Conservation (phyloP, 2,888 invertebrate species). For the Hetaerina titia region DNA sequence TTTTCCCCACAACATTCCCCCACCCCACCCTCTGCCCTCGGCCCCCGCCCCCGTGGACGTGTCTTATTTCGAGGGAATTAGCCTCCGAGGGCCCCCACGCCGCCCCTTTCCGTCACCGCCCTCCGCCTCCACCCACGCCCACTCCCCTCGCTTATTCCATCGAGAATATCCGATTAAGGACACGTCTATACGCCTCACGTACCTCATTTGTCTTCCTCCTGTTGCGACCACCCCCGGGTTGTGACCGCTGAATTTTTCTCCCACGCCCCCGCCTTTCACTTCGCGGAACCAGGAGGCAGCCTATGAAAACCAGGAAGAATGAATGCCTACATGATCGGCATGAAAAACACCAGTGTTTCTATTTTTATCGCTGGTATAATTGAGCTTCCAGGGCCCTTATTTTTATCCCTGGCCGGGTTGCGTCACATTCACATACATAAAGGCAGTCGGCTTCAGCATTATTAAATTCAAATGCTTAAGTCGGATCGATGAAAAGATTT, state of each 20-base stretch:
- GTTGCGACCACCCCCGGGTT: constrained; percentile 41
- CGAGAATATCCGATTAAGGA: constrained; percentile 66
- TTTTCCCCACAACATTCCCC: not conserved
- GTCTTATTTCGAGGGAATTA: not conserved
- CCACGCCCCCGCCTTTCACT: not conserved
- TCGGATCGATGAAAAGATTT: too few species aligned
- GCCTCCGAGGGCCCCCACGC: not conserved
- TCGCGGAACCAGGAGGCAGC: not conserved
- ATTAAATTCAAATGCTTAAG: too few species aligned
- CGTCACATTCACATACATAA: too few species aligned
- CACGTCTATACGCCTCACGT: constrained; percentile 46
- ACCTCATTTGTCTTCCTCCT: constrained; percentile 48
- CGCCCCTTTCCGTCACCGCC: not conserved
- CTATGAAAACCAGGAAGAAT: not conserved
- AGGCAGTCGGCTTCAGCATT: too few species aligned
- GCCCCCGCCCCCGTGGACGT: not conserved
- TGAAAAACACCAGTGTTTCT: too few species aligned
- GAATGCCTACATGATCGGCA: not conserved
- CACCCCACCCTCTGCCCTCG: not conserved
- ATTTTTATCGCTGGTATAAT: too few species aligned
- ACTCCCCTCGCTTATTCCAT: constrained; percentile 6
- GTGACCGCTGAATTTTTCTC: constrained; percentile 60
- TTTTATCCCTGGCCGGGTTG: too few species aligned
- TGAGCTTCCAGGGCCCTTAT: too few species aligned
- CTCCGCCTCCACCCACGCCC: not conserved